These are phyloP conservation scores for Patagioenas fasciata DNA, from an alignment of 2,113 vertebrate genomes.

Conservation along the genomic window DNA sequence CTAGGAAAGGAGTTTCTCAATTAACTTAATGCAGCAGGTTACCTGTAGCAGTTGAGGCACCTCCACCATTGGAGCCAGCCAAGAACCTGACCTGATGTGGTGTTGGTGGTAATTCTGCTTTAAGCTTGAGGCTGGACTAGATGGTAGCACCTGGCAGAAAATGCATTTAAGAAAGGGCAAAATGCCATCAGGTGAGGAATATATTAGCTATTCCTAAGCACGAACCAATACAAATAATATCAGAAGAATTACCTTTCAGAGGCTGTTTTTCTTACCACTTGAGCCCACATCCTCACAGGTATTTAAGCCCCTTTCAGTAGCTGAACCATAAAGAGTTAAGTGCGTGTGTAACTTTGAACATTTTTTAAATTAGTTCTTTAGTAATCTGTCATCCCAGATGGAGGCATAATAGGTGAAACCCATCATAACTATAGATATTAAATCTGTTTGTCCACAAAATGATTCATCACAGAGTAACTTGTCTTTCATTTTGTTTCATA, in stretches of 20 bases:
- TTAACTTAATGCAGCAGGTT: neutral
- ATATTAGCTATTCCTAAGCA: neutral
- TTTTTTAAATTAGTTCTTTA: neutral
- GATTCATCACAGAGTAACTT: fast-evolving
- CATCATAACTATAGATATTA: neutral
- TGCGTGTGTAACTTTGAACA: neutral
- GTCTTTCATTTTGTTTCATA: neutral
- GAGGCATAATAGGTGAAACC: neutral
- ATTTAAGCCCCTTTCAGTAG: neutral
- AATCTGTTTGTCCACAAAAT: neutral
- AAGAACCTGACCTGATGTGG: fast-evolving
- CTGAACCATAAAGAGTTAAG: neutral
- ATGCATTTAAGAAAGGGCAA: neutral
- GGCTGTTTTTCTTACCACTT: neutral
- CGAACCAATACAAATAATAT: neutral
- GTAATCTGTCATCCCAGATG: neutral
- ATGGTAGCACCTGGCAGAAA: neutral
- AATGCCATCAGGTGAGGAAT: neutral
- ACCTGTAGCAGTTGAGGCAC: neutral
- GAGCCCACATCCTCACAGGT: neutral
- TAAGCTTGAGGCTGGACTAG: neutral
- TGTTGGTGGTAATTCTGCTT: neutral
- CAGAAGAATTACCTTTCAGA: neutral
- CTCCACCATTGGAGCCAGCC: neutral
- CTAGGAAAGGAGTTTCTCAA: neutral